phyloP scores from a whole-genome alignment of 2,888 invertebrate genomes.

The Embidobia sp. region DNA sequence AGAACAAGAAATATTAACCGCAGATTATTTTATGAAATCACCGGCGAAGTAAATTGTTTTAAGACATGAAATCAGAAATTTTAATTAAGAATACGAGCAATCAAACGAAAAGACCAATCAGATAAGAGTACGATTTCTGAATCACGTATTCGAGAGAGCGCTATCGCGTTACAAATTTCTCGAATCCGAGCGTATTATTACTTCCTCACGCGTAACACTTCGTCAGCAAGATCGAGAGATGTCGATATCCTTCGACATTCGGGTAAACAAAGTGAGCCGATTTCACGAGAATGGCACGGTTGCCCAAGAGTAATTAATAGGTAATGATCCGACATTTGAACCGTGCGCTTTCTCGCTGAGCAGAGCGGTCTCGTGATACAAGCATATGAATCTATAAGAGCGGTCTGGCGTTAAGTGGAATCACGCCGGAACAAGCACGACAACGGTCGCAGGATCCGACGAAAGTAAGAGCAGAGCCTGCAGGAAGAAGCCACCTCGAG shows the following conservation, averaged over 20 bases:
- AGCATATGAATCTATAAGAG: slow-evolving; percentile 62
- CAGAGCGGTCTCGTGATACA: slow-evolving; percentile 49
- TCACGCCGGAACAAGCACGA: slow-evolving; percentile 59
- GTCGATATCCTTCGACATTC: slow-evolving; percentile 22
- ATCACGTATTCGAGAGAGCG: not conserved
- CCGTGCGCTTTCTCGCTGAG: slow-evolving; percentile 31
- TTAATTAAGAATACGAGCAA: too few relatives aligned
- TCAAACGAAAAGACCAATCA: too few relatives aligned
- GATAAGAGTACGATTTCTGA: too few relatives aligned
- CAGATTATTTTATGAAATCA: too few relatives aligned
- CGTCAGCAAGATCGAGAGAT: slow-evolving; percentile 14
- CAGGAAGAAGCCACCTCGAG: slow-evolving; percentile 52
- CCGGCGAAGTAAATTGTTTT: too few relatives aligned
- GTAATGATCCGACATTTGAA: slow-evolving; percentile 37
- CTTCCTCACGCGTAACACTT: slow-evolving; percentile 21
- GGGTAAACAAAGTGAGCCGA: slow-evolving; percentile 24
- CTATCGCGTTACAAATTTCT: slow-evolving; percentile 3
- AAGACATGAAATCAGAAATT: too few relatives aligned
- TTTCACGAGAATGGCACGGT: slow-evolving; percentile 19
- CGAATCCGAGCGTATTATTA: slow-evolving; percentile 7
- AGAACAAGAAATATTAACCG: too few relatives aligned
- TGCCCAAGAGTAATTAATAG: slow-evolving; percentile 48
- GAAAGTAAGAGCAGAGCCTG: slow-evolving; percentile 59
- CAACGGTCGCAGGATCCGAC: slow-evolving; percentile 21
- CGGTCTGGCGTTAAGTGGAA: slow-evolving; percentile 62